Conservation (phyloP, 1,140 invertebrate genomes). For the Apis florea region DNA sequence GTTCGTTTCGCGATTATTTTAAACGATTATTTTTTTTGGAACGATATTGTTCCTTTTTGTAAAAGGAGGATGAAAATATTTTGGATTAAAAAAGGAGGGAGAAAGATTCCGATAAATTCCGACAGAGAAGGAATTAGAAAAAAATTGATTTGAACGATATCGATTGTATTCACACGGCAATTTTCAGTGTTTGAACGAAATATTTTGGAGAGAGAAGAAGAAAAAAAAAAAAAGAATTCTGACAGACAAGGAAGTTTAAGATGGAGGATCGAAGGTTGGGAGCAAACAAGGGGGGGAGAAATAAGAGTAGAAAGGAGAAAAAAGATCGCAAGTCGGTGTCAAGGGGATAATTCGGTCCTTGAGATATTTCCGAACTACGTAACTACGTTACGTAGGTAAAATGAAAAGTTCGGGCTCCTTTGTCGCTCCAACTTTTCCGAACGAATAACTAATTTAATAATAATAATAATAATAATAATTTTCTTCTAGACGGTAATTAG, state of each 20-base stretch:
- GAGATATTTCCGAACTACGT: slow-evolving; percentile 53
- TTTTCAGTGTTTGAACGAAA: too few relatives aligned
- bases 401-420: slow-evolving; percentile 45
- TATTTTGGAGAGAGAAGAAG: too few relatives aligned
- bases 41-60: too few relatives aligned
- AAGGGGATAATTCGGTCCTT: slow-evolving; percentile 41
- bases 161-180: too few relatives aligned
- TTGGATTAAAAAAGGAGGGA: too few relatives aligned
- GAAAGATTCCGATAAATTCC: too few relatives aligned
- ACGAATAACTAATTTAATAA: background rate
- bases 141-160: too few relatives aligned
- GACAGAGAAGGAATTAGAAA: too few relatives aligned
- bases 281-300: background rate
- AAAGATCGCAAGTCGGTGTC: background rate
- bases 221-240: too few relatives aligned
- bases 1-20: background rate
- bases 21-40: too few relatives aligned
- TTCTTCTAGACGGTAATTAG: background rate
- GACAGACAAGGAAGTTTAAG: too few relatives aligned
- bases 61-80: too few relatives aligned
- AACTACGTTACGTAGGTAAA: slow-evolving; percentile 44
- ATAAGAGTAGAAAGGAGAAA: background rate
- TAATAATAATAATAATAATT: background rate
- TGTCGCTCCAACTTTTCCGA: slow-evolving; percentile 33
- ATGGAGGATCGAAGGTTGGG: slow-evolving; percentile 2